Percentiles rank a stretch among this genome's conserved stretches.
Conservation (phyloP, 1,140 invertebrate species). For the Caenorhabditis inopinata region DNA sequence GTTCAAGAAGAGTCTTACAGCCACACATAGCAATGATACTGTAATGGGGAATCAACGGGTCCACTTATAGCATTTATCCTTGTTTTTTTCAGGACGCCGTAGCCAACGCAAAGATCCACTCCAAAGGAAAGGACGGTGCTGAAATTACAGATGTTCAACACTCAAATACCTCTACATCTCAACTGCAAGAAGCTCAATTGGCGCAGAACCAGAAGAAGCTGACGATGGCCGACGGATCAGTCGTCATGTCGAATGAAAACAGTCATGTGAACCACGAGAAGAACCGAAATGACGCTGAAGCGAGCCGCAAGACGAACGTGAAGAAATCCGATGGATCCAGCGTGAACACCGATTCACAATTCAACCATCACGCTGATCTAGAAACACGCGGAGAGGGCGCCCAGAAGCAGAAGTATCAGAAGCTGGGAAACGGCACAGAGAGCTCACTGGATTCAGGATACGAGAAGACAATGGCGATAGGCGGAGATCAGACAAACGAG, state of each 20-base stretch:
- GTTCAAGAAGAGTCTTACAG: not conserved
- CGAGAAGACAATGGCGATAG: not conserved
- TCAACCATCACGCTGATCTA: not conserved
- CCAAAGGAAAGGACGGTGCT: not conserved
- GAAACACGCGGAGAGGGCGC: not conserved
- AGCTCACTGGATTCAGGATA: not conserved
- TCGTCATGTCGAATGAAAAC: not conserved
- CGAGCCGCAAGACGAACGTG: not conserved
- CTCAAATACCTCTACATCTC: not conserved
- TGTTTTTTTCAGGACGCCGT: not conserved
- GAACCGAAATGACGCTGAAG: not conserved
- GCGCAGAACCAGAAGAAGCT: not conserved
- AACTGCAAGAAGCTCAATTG: not conserved
- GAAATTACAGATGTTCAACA: not conserved
- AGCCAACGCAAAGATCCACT: not conserved
- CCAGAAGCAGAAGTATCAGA: not conserved
- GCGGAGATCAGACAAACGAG: not conserved
- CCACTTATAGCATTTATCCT: not conserved
- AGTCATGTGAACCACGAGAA: not conserved
- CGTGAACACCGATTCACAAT: not conserved
- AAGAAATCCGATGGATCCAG: conserved; percentile 4
- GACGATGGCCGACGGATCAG: not conserved
- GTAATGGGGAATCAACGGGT: too few species aligned
- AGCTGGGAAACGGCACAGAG: not conserved
- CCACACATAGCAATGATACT: not conserved